A percentile compares a stretch with the other conserved stretches of the same genome.
Conservation (phyloP, 1,140 invertebrate genomes). For the Papilio helenus region DNA sequence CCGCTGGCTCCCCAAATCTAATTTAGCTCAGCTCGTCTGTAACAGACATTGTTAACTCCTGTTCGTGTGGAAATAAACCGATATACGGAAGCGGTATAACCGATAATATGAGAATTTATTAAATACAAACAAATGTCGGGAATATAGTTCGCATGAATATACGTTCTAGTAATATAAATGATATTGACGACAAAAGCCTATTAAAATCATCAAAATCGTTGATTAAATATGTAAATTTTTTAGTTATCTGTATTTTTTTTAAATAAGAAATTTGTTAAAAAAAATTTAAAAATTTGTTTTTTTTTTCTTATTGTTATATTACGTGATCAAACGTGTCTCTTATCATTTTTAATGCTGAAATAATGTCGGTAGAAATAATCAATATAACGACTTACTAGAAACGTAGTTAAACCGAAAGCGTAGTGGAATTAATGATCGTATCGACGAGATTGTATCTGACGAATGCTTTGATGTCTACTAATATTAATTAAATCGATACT, state of each 20-base stretch:
- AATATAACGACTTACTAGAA: not conserved
- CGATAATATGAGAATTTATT: not conserved
- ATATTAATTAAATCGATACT: conserved; percentile 35
- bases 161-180: not conserved
- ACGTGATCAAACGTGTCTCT: not conserved
- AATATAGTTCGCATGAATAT: not conserved
- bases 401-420: not conserved
- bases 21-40: conserved; percentile 29
- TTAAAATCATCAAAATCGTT: no score
- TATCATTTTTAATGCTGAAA: not conserved
- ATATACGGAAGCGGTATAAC: not conserved
- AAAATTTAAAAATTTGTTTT: no score
- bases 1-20: conserved; percentile 15
- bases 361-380: not conserved
- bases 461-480: conserved; percentile 24
- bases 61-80: conserved; percentile 19
- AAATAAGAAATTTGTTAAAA: no score
- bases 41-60: conserved; percentile 30
- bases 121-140: not conserved
- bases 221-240: no score
- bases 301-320: not conserved
- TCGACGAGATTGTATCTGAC: conserved; percentile 15
- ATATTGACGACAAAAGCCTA: no score
- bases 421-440: conserved; percentile 9
- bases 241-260: no score